Conservation (phyloP, 1,140 invertebrate species). For the Macrocentrus cingulum region DNA sequence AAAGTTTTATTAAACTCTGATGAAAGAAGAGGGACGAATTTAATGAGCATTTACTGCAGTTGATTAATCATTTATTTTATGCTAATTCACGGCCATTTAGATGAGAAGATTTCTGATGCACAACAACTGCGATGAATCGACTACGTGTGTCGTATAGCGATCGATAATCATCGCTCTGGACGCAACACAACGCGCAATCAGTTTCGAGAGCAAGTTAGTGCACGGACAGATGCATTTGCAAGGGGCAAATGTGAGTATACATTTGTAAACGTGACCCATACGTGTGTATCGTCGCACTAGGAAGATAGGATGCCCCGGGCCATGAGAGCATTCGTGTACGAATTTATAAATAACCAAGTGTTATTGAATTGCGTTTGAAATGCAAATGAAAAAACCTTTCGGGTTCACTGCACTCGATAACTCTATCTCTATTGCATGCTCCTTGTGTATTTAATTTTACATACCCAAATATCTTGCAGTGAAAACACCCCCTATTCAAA, state of each 20-base stretch:
- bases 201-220: constrained; percentile 6
- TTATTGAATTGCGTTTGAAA: constrained; percentile 18
- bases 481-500: no score
- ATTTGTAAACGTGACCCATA: background rate
- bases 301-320: background rate
- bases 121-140: no score
- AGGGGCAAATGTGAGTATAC: background rate
- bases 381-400: constrained; percentile 15
- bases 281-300: background rate
- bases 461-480: no score
- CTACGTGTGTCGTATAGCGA: no score
- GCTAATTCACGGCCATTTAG: no score
- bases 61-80: no score
- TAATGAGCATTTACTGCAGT: no score
- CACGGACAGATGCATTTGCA: background rate
- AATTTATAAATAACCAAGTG: constrained; percentile 9
- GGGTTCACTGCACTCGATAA: background rate
- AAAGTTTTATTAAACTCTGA: no score
- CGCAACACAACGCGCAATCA: background rate
- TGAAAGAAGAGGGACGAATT: no score
- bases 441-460: no score
- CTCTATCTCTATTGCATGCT: background rate
- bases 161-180: background rate
- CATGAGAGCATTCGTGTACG: constrained; percentile 3
- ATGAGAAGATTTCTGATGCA: no score